A percentile compares a stretch with the other conserved stretches of the same genome.
phyloP scores from a whole-genome alignment of 2,797 vertebrate genomes.

The Loris lydekkerianus region DNA sequence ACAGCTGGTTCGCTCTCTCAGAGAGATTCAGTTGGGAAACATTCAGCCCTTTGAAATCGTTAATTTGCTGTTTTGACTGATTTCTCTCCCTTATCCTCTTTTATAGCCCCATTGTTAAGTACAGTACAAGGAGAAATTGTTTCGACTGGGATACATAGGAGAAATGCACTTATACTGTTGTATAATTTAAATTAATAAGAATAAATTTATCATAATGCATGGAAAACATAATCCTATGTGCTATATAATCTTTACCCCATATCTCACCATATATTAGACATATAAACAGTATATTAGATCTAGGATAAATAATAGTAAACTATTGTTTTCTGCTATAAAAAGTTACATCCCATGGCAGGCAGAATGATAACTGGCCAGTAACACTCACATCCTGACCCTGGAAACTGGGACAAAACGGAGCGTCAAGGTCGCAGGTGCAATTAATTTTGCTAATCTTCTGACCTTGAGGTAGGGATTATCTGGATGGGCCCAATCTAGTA shows the following conservation, averaged over 20 bases:
- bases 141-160: not conserved
- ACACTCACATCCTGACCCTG: not conserved
- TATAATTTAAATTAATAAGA: slow-evolving; percentile 33
- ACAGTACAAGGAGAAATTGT: not conserved
- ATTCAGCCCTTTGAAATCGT: not conserved
- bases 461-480: not conserved
- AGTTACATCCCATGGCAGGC: not conserved
- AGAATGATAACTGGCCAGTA: not conserved
- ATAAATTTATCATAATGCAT: not conserved
- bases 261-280: not conserved
- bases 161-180: not conserved
- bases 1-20: not conserved
- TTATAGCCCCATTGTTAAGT: not conserved
- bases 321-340: slow-evolving; percentile 25
- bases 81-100: not conserved
- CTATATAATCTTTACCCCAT: not conserved
- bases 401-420: not conserved
- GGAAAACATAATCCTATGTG: not conserved
- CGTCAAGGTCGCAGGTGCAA: not conserved
- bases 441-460: not conserved
- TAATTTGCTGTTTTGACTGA: not conserved
- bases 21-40: not conserved
- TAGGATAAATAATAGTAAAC: not conserved
- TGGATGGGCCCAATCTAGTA: not conserved
- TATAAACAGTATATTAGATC: not conserved